phyloP scores from a whole-genome alignment of 2,113 vertebrate genomes.

The Lagenorhynchus albirostris region DNA sequence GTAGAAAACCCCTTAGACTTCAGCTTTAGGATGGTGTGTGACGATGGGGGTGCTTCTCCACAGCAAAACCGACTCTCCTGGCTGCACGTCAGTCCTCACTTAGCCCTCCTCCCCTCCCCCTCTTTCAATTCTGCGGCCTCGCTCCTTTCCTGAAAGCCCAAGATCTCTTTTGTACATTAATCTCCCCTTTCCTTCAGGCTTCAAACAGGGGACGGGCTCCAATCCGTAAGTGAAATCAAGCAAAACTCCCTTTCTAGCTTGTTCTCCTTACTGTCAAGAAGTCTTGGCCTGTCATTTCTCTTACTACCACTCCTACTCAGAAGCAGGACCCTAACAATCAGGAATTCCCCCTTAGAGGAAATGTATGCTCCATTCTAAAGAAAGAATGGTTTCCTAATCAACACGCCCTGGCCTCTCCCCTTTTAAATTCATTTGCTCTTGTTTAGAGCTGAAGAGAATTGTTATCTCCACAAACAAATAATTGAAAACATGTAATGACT shows the following conservation, averaged over 20 bases:
- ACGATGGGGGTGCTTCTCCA: background rate
- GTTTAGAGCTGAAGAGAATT: background rate
- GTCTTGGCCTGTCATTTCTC: background rate
- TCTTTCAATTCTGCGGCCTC: background rate
- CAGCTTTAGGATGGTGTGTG: background rate
- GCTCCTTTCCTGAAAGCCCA: background rate
- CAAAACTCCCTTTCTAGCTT: background rate
- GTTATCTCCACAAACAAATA: background rate
- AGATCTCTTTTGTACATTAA: background rate
- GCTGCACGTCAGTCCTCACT: rapidly evolving
- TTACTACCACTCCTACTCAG: background rate
- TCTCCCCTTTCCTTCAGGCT: background rate
- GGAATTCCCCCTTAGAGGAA: background rate
- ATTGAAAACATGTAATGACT: background rate
- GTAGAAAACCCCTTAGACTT: background rate
- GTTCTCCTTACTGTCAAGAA: background rate
- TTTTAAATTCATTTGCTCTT: background rate
- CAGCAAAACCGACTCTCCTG: background rate
- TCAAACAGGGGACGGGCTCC: background rate
- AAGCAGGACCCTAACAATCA: background rate
- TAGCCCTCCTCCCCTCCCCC: background rate
- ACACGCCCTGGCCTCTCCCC: background rate
- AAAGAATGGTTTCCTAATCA: background rate
- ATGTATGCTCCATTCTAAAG: background rate
- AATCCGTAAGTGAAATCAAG: background rate